Conservation (phyloP, 2,888 invertebrate species). For the Heterodera filipjevi region DNA sequence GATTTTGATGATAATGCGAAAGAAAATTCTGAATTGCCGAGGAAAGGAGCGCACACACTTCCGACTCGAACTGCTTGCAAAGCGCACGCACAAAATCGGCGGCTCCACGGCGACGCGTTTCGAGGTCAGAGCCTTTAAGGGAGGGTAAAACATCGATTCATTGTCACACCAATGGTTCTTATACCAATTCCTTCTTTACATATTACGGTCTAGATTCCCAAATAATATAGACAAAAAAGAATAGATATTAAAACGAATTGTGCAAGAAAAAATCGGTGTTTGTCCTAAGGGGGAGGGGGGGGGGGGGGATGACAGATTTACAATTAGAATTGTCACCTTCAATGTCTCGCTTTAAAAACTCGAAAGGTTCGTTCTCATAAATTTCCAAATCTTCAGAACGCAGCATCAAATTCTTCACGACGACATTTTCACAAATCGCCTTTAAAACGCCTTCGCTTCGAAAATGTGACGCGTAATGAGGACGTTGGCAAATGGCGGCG, state of each 20-base stretch:
- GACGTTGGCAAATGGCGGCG: slow-evolving; percentile 88
- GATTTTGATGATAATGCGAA: slow-evolving; percentile 76
- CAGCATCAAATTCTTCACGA: slow-evolving; percentile 96
- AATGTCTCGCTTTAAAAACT: slow-evolving; percentile 91
- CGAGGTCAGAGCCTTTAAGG: slow-evolving; percentile 75
- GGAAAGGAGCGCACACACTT: slow-evolving; percentile 51
- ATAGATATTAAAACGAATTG: too few species aligned
- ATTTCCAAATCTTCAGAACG: slow-evolving; percentile 91
- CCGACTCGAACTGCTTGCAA: slow-evolving; percentile 80
- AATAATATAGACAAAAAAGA: too few species aligned
- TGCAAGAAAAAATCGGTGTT: slow-evolving; percentile 6
- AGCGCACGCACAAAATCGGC: slow-evolving; percentile 93
- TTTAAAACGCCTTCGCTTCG: slow-evolving; percentile 69
- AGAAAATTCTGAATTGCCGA: slow-evolving; percentile 35
- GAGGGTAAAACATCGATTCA: too few species aligned
- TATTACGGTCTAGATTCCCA: too few species aligned
- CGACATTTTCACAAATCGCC: slow-evolving; percentile 84
- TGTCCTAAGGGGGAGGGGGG: not conserved
- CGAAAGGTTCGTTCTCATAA: slow-evolving; percentile 97
- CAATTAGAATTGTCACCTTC: slow-evolving; percentile 73
- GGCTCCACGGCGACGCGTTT: slow-evolving; percentile 90
- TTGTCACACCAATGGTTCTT: too few species aligned
- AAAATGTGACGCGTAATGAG: slow-evolving; percentile 84
- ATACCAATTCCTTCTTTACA: too few species aligned
- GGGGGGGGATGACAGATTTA: not conserved